Evolutionary conservation across 1,140 invertebrate species (phyloP).

Genomic region (Pectinophora gossypiella): DNA sequence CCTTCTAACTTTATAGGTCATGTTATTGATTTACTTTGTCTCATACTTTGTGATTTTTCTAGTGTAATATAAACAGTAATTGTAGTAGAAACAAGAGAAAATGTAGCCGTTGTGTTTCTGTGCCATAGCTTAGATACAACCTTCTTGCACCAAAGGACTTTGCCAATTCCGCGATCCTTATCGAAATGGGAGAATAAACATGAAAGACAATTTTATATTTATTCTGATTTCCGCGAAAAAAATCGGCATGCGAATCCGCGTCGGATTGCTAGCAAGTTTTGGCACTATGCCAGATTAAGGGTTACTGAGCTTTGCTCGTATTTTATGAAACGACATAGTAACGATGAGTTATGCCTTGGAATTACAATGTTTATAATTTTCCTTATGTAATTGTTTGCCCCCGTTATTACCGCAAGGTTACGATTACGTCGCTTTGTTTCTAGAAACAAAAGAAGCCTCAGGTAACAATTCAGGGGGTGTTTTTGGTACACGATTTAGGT

Average conservation of each 20-base stretch:
- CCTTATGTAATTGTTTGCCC: conserved; percentile 8
- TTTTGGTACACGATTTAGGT: too few relatives aligned
- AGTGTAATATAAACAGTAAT: too few relatives aligned
- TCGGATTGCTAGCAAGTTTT: neutral
- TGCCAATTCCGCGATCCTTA: neutral
- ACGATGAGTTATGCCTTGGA: conserved; percentile 17
- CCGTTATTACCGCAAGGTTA: neutral
- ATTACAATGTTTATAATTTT: conserved; percentile 17
- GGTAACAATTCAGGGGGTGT: too few relatives aligned
- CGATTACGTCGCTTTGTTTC: too few relatives aligned
- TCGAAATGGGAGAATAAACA: neutral
- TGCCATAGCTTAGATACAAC: too few relatives aligned
- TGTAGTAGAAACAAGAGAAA: too few relatives aligned
- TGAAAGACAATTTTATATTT: neutral
- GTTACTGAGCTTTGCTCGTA: conserved; percentile 14
- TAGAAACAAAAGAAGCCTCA: too few relatives aligned
- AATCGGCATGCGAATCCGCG: neutral
- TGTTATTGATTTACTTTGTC: too few relatives aligned
- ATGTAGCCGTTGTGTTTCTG: too few relatives aligned
- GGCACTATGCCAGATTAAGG: neutral
- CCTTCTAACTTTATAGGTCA: too few relatives aligned
- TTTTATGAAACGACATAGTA: conserved; percentile 20
- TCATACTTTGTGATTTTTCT: too few relatives aligned
- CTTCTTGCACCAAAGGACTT: neutral
- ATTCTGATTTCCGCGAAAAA: neutral